phyloP scores from a whole-genome alignment of 2,797 vertebrate genomes.

The Sardinella longiceps region DNA sequence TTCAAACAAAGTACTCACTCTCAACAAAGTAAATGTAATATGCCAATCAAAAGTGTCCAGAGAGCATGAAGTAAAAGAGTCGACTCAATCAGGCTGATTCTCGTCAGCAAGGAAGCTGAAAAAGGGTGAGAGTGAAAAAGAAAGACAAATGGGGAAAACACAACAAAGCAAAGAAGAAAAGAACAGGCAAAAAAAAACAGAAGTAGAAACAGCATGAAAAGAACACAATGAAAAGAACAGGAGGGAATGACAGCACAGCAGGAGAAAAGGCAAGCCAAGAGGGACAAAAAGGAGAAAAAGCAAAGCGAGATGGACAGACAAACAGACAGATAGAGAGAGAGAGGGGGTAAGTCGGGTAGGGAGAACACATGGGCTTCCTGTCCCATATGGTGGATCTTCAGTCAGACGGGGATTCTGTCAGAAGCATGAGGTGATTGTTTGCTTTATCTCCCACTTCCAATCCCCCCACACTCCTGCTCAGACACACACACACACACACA shows the following conservation, averaged over 20 bases:
- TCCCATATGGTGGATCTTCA: neutral
- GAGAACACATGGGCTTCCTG: neutral
- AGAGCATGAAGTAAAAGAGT: no score
- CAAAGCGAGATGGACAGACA: neutral
- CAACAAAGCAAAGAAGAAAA: conserved; percentile 24
- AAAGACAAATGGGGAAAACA: neutral
- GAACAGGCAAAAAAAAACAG: conserved; percentile 36
- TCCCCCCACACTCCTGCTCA: neutral
- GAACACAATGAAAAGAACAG: neutral
- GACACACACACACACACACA: neutral
- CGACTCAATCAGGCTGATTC: no score
- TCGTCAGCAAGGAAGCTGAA: neutral
- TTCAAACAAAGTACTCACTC: no score
- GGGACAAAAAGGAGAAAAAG: neutral
- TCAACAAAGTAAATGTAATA: no score
- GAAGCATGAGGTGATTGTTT: neutral
- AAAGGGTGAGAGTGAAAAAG: conserved; percentile 46
- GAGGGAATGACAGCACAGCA: neutral
- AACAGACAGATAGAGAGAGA: neutral
- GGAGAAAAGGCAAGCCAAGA: conserved; percentile 37
- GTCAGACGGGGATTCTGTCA: neutral
- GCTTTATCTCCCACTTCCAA: neutral
- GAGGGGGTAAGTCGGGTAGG: neutral
- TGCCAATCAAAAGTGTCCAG: no score
- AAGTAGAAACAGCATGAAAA: neutral